phyloP scores from a whole-genome alignment of 1,140 invertebrate genomes.

The Brachionus sp. region DNA sequence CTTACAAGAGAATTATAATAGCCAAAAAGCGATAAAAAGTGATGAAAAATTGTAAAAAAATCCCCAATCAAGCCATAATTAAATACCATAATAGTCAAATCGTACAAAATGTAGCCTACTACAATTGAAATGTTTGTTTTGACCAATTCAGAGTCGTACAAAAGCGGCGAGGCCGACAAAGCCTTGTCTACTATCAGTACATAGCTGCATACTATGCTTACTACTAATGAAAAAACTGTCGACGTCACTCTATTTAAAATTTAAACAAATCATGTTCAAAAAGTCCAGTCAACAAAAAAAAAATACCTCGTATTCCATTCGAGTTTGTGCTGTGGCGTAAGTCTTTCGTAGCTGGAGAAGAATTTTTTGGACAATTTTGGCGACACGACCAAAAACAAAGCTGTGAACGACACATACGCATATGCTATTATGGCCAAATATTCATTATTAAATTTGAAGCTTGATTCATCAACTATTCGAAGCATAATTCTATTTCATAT shows the following conservation, averaged over 20 bases:
- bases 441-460: slow-evolving; percentile 24
- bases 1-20: slow-evolving; percentile 55
- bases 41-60: slow-evolving; percentile 54
- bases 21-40: slow-evolving; percentile 54
- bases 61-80: slow-evolving; percentile 54
- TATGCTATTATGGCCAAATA: slow-evolving; percentile 8
- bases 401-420: not conserved
- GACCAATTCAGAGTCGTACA: slow-evolving; percentile 46
- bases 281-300: not conserved
- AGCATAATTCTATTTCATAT: slow-evolving; percentile 26
- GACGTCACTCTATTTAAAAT: slow-evolving; percentile 48
- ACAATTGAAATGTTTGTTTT: slow-evolving; percentile 45
- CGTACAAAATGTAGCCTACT: slow-evolving; percentile 47
- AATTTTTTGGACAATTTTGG: not conserved
- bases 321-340: slow-evolving; percentile 2
- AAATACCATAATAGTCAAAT: slow-evolving; percentile 51
- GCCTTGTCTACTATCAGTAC: slow-evolving; percentile 52
- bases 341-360: not conserved
- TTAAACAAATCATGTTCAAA: not conserved
- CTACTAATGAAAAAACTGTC: slow-evolving; percentile 51
- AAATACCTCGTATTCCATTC: slow-evolving; percentile 48
- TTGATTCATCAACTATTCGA: slow-evolving; percentile 28
- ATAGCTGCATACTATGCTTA: slow-evolving; percentile 54
- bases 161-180: slow-evolving; percentile 51
- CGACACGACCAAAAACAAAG: not conserved